phyloP scores from a whole-genome alignment of 2,113 vertebrate genomes.

The Aldabrachelys gigantea region DNA sequence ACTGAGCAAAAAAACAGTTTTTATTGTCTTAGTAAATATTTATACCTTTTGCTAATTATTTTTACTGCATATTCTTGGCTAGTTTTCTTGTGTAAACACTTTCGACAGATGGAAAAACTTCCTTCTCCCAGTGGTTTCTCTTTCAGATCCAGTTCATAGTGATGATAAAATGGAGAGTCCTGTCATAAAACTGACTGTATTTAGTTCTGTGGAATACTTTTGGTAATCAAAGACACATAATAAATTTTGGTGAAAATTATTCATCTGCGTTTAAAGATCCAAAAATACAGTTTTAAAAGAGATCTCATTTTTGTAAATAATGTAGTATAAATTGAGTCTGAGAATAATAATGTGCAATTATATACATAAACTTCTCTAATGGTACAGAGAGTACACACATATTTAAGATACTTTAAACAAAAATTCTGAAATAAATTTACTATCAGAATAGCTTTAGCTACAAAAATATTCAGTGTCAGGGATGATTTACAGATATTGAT shows the following conservation, averaged over 20 bases:
- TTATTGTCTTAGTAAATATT: slow-evolving; percentile 57
- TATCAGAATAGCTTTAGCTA: slow-evolving; percentile 25
- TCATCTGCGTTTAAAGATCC: slow-evolving; percentile 44
- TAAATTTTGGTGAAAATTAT: slow-evolving; percentile 39
- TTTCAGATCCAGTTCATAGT: slow-evolving; percentile 95
- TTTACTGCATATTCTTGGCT: slow-evolving; percentile 95
- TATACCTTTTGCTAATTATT: slow-evolving; percentile 98
- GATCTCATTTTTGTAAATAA: slow-evolving; percentile 28
- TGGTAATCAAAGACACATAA: slow-evolving; percentile 53
- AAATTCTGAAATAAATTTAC: slow-evolving; percentile 36
- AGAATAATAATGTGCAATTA: slow-evolving; percentile 10
- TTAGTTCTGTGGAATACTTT: slow-evolving; percentile 68
- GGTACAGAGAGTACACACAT: slow-evolving; percentile 1
- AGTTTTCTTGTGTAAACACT: slow-evolving; percentile 94
- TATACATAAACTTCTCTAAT: slow-evolving; percentile 35
- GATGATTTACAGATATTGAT: slow-evolving; percentile 18
- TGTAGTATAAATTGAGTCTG: neutral
- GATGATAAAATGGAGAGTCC: slow-evolving; percentile 97
- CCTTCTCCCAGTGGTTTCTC: slow-evolving; percentile 94
- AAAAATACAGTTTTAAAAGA: slow-evolving; percentile 10
- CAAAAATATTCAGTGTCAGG: slow-evolving; percentile 42
- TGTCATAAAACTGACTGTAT: slow-evolving; percentile 76
- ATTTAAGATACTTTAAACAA: slow-evolving; percentile 36
- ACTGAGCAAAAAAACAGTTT: slow-evolving; percentile 49
- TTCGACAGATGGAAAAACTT: slow-evolving; percentile 98